Conservation (phyloP, 1,140 invertebrate genomes). For the Apis cerana region DNA sequence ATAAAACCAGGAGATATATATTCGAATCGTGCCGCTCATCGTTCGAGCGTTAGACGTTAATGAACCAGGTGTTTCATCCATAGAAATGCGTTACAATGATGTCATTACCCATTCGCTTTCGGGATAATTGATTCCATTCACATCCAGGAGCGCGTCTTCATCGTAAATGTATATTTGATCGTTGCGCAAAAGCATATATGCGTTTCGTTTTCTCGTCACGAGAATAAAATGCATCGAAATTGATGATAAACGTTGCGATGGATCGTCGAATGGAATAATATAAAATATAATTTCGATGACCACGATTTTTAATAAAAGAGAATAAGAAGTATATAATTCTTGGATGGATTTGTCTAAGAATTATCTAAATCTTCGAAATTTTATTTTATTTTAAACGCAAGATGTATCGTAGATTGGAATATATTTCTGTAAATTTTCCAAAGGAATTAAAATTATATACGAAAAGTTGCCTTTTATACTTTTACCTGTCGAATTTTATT, state of each 20-base stretch:
- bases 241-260: neutral
- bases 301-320: no score
- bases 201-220: neutral
- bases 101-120: constrained; percentile 45
- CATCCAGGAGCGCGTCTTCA: neutral
- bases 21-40: constrained; percentile 9
- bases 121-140: constrained; percentile 43
- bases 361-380: no score
- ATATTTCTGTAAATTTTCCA: no score
- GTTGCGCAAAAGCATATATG: neutral
- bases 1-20: constrained; percentile 10
- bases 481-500: no score
- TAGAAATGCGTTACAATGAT: constrained; percentile 40
- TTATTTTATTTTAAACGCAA: no score
- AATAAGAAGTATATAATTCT: no score
- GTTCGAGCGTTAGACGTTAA: constrained; percentile 31
- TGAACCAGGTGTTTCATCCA: constrained; percentile 32
- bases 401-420: no score
- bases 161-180: neutral
- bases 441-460: no score
- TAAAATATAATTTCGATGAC: no score
- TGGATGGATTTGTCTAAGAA: no score
- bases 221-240: neutral
- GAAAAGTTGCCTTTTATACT: no score
- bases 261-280: neutral